These are phyloP conservation scores for Intellagama lesueurii DNA, from an alignment of 2,797 vertebrate species.

Conservation along the genomic window DNA sequence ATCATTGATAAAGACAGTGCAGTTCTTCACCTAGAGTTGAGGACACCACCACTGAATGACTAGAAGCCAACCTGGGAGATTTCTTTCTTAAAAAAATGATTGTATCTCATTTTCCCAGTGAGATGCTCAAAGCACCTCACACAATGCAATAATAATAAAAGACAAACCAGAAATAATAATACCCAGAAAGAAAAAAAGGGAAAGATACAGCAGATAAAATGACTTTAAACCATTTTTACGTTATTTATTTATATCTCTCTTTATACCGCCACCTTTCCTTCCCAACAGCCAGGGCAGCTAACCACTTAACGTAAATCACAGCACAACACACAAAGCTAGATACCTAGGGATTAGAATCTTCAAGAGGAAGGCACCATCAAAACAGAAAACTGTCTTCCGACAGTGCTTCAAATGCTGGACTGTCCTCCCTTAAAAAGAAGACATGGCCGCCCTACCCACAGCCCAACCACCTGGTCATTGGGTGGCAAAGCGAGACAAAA, in stretches of 20 bases:
- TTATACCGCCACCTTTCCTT: background rate
- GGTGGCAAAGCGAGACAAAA: background rate
- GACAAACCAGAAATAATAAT: background rate
- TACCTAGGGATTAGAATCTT: too few relatives aligned
- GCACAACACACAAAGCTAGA: background rate
- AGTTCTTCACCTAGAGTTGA: constrained; percentile 91
- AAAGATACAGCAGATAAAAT: background rate
- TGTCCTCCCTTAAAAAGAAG: too few relatives aligned
- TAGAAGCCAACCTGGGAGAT: background rate
- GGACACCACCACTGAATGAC: background rate
- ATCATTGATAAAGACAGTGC: constrained; percentile 87
- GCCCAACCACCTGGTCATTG: background rate
- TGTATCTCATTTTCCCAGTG: background rate
- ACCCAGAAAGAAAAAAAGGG: background rate
- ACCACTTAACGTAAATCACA: background rate
- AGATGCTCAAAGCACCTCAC: background rate
- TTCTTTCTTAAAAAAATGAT: background rate
- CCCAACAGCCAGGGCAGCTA: background rate
- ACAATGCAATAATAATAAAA: background rate
- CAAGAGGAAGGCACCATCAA: background rate
- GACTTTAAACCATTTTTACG: background rate
- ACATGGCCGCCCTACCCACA: too few relatives aligned
- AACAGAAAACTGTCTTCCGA: background rate
- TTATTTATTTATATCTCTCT: background rate
- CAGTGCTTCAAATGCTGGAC: too few relatives aligned